Evolutionary conservation across 2,888 invertebrate species (phyloP).

Genomic region (Junonia oenone): DNA sequence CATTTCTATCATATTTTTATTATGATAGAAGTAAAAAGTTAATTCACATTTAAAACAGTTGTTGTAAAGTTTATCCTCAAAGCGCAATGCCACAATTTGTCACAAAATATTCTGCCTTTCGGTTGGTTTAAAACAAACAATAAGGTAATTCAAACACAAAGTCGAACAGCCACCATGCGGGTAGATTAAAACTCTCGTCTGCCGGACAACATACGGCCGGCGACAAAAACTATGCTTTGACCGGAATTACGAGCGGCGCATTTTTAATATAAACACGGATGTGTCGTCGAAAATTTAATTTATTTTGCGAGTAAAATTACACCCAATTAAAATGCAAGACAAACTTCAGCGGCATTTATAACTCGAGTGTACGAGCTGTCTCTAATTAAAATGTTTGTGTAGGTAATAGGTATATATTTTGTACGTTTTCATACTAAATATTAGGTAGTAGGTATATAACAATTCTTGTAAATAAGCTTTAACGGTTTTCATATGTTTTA

Average conservation of each 20-base stretch:
- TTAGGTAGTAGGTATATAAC: neutral
- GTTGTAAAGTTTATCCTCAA: neutral
- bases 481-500: too few relatives aligned
- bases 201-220: conserved; percentile 10
- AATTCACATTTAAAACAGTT: neutral
- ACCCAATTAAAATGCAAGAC: conserved; percentile 17
- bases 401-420: neutral
- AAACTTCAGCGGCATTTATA: conserved; percentile 11
- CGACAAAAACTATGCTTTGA: conserved; percentile 25
- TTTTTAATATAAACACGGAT: conserved; percentile 19
- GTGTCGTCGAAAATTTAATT: conserved; percentile 11
- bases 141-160: conserved; percentile 20
- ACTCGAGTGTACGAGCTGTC: neutral
- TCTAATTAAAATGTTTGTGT: neutral
- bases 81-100: neutral
- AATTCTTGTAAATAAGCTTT: too few relatives aligned
- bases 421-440: neutral
- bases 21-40: too few relatives aligned
- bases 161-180: conserved; percentile 25
- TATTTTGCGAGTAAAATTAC: conserved; percentile 13
- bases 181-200: conserved; percentile 23
- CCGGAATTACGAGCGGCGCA: conserved; percentile 14
- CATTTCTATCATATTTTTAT: too few relatives aligned
- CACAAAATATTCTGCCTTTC: neutral
- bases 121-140: neutral